These are phyloP conservation scores for Drosophila aldrichi DNA, from an alignment of 2,888 invertebrate species.

Conservation along the genomic window DNA sequence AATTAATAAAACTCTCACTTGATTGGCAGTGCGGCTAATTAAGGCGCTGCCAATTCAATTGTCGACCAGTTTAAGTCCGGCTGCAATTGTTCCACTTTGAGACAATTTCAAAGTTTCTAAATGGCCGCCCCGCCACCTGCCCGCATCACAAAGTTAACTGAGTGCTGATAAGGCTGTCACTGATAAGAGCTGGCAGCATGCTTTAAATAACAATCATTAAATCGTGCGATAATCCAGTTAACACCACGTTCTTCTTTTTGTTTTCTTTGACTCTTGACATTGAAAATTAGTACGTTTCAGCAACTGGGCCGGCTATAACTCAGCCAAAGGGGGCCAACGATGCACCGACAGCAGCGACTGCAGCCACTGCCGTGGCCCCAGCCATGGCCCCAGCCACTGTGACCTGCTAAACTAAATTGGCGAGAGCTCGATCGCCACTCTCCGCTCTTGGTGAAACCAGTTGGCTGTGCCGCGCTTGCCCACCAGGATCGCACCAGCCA, in stretches of 20 bases:
- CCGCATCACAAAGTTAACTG: not conserved
- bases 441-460: slow-evolving; percentile 53
- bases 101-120: slow-evolving; percentile 57
- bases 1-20: slow-evolving; percentile 75
- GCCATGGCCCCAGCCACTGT: slow-evolving; percentile 22
- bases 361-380: not conserved
- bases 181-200: slow-evolving; percentile 28
- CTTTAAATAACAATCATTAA: slow-evolving; percentile 5
- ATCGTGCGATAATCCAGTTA: slow-evolving; percentile 35
- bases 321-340: slow-evolving; percentile 53
- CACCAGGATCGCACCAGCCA: slow-evolving; percentile 42
- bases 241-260: not conserved
- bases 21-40: slow-evolving; percentile 52
- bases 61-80: slow-evolving; percentile 65
- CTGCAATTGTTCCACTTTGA: slow-evolving; percentile 73
- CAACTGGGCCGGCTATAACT: slow-evolving; percentile 48
- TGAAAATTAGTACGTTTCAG: slow-evolving; percentile 16
- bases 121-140: not conserved
- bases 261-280: slow-evolving; percentile 27
- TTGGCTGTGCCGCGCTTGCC: slow-evolving; percentile 38
- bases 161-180: slow-evolving; percentile 20
- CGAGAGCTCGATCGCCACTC: slow-evolving; percentile 11
- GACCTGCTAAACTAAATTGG: slow-evolving; percentile 75
- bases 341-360: not conserved
- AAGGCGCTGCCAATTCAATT: slow-evolving; percentile 28